These are phyloP conservation scores for Epinephelus fuscoguttatus DNA, from an alignment of 2,113 vertebrate genomes.

Conservation along the genomic window DNA sequence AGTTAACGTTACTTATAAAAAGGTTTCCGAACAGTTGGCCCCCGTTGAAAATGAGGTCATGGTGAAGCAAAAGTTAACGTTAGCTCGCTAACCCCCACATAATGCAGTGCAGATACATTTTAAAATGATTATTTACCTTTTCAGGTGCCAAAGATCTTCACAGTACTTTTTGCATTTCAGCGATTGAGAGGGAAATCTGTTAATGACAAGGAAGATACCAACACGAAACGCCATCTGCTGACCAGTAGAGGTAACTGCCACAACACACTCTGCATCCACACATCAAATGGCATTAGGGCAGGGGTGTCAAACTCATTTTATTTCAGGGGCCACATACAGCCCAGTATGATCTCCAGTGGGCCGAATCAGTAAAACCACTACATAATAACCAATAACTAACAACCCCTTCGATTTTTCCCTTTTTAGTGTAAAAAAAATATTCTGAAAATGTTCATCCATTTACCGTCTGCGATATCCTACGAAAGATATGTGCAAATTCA, in stretches of 20 bases:
- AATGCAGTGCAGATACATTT: background rate
- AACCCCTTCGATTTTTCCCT: too few relatives aligned
- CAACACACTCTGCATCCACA: background rate
- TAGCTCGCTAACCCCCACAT: background rate
- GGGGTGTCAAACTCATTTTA: too few relatives aligned
- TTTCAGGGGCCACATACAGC: too few relatives aligned
- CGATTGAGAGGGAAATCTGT: background rate
- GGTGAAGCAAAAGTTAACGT: background rate
- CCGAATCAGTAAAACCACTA: too few relatives aligned
- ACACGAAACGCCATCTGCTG: background rate
- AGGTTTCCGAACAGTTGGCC: background rate
- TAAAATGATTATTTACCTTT: background rate
- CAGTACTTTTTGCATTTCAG: too few relatives aligned
- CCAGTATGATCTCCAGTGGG: too few relatives aligned
- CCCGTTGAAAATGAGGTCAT: background rate
- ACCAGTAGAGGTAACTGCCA: constrained; percentile 7
- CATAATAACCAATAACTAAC: too few relatives aligned
- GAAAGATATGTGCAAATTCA: too few relatives aligned
- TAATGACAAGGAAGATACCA: background rate
- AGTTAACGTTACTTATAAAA: too few relatives aligned
- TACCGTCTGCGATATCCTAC: too few relatives aligned
- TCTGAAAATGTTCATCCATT: too few relatives aligned
- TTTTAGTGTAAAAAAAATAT: too few relatives aligned
- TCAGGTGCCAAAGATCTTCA: background rate
- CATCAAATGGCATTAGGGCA: background rate